Evolutionary conservation across 2,797 vertebrate genomes (phyloP).

Genomic region (Gallinago solitaria): DNA sequence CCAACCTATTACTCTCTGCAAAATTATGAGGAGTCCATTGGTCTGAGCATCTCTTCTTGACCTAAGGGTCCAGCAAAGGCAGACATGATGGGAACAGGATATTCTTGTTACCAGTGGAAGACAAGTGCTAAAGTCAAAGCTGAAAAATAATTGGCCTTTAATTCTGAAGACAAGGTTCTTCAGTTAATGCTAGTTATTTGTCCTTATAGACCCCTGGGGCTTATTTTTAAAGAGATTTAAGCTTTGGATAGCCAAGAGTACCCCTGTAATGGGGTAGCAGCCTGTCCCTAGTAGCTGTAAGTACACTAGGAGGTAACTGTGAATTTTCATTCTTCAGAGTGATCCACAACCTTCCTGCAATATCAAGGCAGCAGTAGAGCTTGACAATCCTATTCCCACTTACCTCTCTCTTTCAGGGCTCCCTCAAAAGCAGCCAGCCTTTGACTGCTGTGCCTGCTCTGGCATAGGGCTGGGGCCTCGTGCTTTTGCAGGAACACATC

Average conservation of each 20-base stretch:
- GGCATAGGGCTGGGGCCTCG: rapidly evolving
- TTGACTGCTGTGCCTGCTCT: background rate
- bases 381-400: background rate
- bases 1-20: background rate
- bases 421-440: background rate
- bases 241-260: background rate
- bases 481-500: background rate
- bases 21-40: background rate
- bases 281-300: background rate
- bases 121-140: background rate
- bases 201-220: background rate
- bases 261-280: background rate
- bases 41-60: background rate
- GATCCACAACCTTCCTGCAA: background rate
- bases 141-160: background rate
- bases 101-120: background rate
- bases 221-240: constrained; percentile 21
- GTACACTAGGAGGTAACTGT: background rate
- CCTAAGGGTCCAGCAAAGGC: background rate
- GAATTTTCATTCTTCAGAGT: background rate
- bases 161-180: background rate
- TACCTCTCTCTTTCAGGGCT: background rate
- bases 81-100: background rate
- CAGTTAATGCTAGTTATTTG: background rate
- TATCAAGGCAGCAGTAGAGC: background rate